A percentile compares a stretch with the other conserved stretches of the same genome.
These are phyloP conservation scores for Osmerus eperlanus DNA, from an alignment of 2,113 vertebrate genomes.

Conservation along the genomic window DNA sequence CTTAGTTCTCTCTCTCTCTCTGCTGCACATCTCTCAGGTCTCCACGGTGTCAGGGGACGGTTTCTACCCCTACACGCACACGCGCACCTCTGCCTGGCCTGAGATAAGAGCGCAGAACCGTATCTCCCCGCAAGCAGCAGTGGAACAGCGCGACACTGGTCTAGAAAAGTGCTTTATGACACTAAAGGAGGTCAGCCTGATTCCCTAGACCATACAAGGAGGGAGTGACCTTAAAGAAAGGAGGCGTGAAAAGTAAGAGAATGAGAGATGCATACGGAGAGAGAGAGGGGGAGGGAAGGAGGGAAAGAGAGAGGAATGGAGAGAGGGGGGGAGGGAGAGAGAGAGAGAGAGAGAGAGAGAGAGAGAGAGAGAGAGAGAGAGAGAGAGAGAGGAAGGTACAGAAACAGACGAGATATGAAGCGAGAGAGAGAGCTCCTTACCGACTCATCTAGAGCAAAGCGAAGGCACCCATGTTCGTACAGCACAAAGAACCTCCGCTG, in stretches of 20 bases:
- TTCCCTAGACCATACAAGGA: too few relatives aligned
- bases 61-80: not conserved
- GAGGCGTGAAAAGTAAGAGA: too few relatives aligned
- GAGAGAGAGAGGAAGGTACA: not conserved
- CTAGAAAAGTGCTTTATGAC: too few relatives aligned
- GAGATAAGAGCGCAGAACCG: not conserved
- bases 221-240: too few relatives aligned
- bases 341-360: not conserved
- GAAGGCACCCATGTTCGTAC: conserved; percentile 79
- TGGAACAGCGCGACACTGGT: not conserved
- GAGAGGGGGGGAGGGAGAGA: not conserved
- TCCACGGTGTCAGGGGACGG: not conserved
- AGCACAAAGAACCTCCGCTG: conserved; percentile 79
- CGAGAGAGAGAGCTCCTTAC: conserved; percentile 53
- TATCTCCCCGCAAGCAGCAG: conserved; percentile 1
- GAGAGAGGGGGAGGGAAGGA: not conserved
- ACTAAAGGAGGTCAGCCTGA: too few relatives aligned
- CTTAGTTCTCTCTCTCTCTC: not conserved
- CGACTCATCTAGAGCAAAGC: conserved; percentile 79
- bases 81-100: not conserved
- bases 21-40: not conserved
- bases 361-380: not conserved
- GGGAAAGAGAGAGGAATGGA: not conserved
- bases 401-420: not conserved
- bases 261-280: too few relatives aligned